Conservation (phyloP, 2,113 vertebrate species). For the Pristiophorus japonicus region DNA sequence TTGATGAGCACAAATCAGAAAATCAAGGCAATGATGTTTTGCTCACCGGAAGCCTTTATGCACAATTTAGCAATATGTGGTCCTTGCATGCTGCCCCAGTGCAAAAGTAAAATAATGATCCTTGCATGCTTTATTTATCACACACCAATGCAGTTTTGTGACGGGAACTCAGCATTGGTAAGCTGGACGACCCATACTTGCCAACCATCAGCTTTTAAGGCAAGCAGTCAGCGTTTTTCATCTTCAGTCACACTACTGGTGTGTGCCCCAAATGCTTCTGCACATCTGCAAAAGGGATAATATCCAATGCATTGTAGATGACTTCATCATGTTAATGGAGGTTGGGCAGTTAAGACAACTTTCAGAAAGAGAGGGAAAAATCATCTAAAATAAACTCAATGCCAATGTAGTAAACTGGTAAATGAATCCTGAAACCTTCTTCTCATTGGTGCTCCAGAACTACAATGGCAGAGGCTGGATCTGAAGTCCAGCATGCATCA, state of each 20-base stretch:
- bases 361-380: too few relatives aligned
- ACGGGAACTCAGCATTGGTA: not conserved
- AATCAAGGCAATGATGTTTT: not conserved
- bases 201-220: not conserved
- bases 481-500: too few relatives aligned
- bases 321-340: too few relatives aligned
- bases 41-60: not conserved
- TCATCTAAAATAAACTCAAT: too few relatives aligned
- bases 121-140: not conserved
- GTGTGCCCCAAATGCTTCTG: not conserved
- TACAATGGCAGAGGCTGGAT: too few relatives aligned
- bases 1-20: not conserved
- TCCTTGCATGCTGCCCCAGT: not conserved
- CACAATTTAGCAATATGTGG: not conserved
- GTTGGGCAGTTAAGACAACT: too few relatives aligned
- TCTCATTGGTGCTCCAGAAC: too few relatives aligned
- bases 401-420: too few relatives aligned
- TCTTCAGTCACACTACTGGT: not conserved
- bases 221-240: not conserved
- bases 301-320: too few relatives aligned
- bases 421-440: too few relatives aligned
- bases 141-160: not conserved
- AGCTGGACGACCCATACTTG: not conserved
- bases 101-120: not conserved
- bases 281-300: not conserved